A percentile compares a stretch with the other conserved stretches of the same genome.
phyloP scores from a whole-genome alignment of 35 echinoderm and acorn worm species.

The Lytechinus variegatus region DNA sequence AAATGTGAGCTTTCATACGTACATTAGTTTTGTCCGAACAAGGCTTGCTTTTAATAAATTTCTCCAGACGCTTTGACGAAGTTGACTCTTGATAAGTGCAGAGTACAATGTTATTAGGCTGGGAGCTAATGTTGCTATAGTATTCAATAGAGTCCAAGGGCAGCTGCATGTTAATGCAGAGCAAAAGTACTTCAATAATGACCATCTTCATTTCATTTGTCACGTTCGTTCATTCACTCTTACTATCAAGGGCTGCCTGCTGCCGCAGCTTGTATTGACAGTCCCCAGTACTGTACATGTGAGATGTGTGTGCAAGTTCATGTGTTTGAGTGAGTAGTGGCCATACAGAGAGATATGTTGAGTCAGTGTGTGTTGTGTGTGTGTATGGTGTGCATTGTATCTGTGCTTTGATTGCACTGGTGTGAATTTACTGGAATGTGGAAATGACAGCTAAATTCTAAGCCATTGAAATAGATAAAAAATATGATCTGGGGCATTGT shows the following conservation, averaged over 20 bases:
- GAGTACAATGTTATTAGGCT: neutral
- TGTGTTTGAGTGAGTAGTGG: neutral
- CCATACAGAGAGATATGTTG: neutral
- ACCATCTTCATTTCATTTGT: slow-evolving; percentile 12
- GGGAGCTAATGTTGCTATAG: neutral
- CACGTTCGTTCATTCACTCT: neutral
- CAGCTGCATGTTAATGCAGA: neutral
- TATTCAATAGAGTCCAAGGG: slow-evolving; percentile 18
- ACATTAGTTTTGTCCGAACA: too few species aligned
- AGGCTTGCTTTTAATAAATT: too few species aligned
- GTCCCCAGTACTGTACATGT: neutral
- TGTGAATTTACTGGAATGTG: slow-evolving; percentile 3
- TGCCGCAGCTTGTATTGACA: neutral
- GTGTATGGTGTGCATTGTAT: neutral
- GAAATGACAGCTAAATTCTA: neutral
- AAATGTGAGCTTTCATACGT: too few species aligned
- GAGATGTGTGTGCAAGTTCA: neutral
- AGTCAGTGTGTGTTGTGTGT: neutral
- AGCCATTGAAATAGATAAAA: neutral
- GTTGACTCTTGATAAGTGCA: neutral
- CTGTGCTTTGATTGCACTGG: neutral
- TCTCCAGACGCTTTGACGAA: neutral
- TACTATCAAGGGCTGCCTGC: neutral
- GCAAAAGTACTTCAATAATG: slow-evolving; percentile 1
- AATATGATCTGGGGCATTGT: neutral